phyloP scores from a whole-genome alignment of 1,140 invertebrate genomes.

The Neodiprion lecontei region DNA sequence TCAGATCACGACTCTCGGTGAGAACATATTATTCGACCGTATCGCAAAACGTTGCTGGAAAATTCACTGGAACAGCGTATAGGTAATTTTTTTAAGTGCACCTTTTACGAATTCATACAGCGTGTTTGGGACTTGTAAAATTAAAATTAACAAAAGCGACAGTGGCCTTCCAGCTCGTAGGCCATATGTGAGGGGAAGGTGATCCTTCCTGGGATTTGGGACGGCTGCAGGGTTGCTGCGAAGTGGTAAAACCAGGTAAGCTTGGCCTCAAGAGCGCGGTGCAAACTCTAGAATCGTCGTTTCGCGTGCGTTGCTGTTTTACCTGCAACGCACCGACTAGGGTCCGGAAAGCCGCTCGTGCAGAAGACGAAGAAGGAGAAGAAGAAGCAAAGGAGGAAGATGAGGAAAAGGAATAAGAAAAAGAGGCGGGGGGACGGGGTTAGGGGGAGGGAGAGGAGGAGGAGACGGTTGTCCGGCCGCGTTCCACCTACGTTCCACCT shows the following conservation, averaged over 20 bases:
- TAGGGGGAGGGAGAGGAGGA: conserved; percentile 22
- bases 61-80: too few relatives aligned
- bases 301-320: neutral
- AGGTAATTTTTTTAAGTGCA: too few relatives aligned
- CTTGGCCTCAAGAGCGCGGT: neutral
- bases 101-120: too few relatives aligned
- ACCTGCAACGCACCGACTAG: neutral
- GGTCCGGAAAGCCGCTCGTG: neutral
- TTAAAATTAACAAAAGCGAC: too few relatives aligned
- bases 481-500: conserved; percentile 6
- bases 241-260: neutral
- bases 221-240: neutral
- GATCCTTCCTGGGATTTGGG: neutral
- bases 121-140: too few relatives aligned
- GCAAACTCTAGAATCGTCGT: neutral
- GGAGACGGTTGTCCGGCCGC: neutral
- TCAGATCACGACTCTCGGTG: too few relatives aligned
- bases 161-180: too few relatives aligned
- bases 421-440: neutral
- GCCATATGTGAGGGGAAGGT: neutral
- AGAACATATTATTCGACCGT: too few relatives aligned
- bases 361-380: conserved; percentile 17
- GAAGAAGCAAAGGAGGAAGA: conserved; percentile 20
- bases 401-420: neutral
- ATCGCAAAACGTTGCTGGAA: too few relatives aligned